Evolutionary conservation across 2,797 vertebrate species (phyloP).

Genomic region (Lutjanus campechanus): DNA sequence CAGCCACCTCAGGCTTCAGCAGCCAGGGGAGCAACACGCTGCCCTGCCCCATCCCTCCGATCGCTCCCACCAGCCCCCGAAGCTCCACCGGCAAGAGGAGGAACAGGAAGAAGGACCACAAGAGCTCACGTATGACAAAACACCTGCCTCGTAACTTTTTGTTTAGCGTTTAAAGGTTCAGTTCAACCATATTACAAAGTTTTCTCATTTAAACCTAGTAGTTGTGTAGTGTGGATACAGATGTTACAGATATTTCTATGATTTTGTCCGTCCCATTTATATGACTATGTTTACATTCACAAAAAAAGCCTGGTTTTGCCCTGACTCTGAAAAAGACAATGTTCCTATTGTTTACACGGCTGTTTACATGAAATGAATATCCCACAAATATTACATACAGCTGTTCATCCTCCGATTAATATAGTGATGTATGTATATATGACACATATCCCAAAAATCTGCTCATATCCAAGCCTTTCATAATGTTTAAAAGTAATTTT

Average conservation of each 20-base stretch:
- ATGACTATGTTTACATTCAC: neutral
- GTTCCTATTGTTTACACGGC: too few species aligned
- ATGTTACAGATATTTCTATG: neutral
- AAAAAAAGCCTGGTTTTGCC: too few species aligned
- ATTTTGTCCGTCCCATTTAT: neutral
- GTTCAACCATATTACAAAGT: neutral
- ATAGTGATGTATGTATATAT: too few species aligned
- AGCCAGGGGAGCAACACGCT: constrained; percentile 92
- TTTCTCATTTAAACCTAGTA: neutral
- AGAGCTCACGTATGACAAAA: constrained; percentile 91
- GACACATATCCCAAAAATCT: too few species aligned
- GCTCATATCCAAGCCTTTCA: too few species aligned
- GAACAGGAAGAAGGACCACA: constrained; percentile 93
- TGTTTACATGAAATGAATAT: too few species aligned
- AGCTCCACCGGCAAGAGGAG: constrained; percentile 89
- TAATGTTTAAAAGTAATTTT: too few species aligned
- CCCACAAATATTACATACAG: too few species aligned
- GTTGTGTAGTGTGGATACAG: neutral
- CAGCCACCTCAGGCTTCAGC: constrained; percentile 90
- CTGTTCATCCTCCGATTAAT: too few species aligned
- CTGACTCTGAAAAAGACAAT: too few species aligned
- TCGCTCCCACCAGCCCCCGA: constrained; percentile 91
- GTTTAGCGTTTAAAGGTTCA: neutral
- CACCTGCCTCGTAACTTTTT: neutral
- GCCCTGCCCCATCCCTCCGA: constrained; percentile 85